Base-by-base conservation (phyloP, 2,113 vertebrate species). In the Albula glossodonta region DNA sequence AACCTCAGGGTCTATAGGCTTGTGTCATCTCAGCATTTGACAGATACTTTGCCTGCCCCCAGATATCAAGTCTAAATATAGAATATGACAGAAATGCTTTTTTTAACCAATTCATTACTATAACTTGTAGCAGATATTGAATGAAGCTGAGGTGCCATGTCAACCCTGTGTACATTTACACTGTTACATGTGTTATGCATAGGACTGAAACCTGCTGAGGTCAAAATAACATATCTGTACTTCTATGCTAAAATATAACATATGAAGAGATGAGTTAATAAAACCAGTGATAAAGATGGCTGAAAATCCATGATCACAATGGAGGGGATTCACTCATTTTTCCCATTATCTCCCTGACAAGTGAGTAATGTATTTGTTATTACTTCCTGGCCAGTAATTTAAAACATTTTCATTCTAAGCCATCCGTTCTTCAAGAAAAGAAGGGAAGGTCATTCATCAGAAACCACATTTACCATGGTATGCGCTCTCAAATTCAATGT, bases 11-110 rank as follows among this genome's bases (percentile, higher is more conserved):
- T 83, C 85, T 81, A 85, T 81, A 87, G 87, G 87, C 85, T 88
- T 88, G 87, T 91, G 91, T 91, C 91, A 92, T 90, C 89, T 87
- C 88, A 81, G 85, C 88, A 89, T 87, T 91, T 93, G 92, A 87
- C 90, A 87, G 87, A 91, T 91, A 90, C 85, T 86, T 86, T 84
- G 82, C 51, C 87, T 88, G 88, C 89, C 88, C 12, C 87, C 77
- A 84, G 89, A 89, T 87, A 92, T 90, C 86, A 83, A 50, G 78
- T 89, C 88, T 93, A 90, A 87, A 91, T 90, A 88, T 87, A 93
- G 88, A 87, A 83, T 83, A 84, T 79, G 89, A 88, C 82, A 83
- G 82, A 88, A 31, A 63, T 60, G n/a, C 81, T 81, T 79, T 80
- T 83, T 74, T 82, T 70, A 88, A 89, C 85, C 81, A 82, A 51